These are phyloP conservation scores for Ondatra zibethicus DNA, from an alignment of 2,113 vertebrate genomes.

Conservation along the genomic window DNA sequence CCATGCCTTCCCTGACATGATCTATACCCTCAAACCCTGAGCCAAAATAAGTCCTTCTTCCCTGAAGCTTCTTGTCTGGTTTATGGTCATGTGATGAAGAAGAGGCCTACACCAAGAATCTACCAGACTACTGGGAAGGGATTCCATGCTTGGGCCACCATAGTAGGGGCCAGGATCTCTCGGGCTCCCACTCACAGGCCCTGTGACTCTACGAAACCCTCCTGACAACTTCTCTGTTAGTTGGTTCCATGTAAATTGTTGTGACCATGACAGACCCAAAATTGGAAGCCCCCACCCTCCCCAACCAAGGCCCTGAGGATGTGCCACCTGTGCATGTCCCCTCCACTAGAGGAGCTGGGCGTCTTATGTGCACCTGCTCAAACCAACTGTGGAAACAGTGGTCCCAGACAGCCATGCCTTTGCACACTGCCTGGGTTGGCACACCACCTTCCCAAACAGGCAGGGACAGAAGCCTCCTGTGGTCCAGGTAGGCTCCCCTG, in stretches of 20 bases:
- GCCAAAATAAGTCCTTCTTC: not conserved
- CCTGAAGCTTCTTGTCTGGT: not conserved
- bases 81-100: not conserved
- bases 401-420: not conserved
- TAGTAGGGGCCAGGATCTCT: not conserved
- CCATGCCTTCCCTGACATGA: not conserved
- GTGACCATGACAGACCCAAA: not conserved
- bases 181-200: not conserved
- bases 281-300: not conserved
- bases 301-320: not conserved
- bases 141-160: not conserved
- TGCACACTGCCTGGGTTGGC: not conserved
- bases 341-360: not conserved
- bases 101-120: not conserved
- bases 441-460: not conserved
- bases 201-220: not conserved
- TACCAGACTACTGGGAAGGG: not conserved
- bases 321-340: accelerated
- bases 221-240: not conserved
- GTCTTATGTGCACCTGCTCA: not conserved
- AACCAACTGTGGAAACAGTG: not conserved
- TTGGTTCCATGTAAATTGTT: accelerated
- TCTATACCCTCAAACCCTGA: not conserved
- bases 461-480: not conserved
- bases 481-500: not conserved